Evolutionary conservation across 64 coral and sea anemone genomes (phyloP).

Genomic region (Pocillopora damicornis): DNA sequence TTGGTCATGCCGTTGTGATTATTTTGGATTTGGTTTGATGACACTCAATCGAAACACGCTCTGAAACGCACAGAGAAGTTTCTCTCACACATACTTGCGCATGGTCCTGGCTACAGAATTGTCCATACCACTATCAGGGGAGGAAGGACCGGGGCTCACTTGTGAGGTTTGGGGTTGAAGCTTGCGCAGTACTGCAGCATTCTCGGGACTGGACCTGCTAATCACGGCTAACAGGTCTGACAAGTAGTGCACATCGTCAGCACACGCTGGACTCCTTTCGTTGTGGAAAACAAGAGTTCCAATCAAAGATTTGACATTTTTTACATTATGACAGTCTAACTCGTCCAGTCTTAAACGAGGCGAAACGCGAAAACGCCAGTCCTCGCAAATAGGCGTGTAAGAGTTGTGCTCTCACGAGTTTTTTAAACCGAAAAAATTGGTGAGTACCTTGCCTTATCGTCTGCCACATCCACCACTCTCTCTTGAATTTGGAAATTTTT

Average conservation of each 20-base stretch:
- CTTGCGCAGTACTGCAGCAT: slow-evolving; percentile 56
- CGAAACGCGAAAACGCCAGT: too few species aligned
- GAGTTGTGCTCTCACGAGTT: too few species aligned
- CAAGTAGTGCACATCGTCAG: slow-evolving; percentile 48
- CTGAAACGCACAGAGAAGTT: too few species aligned
- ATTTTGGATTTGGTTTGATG: too few species aligned
- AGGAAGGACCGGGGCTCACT: slow-evolving; percentile 19
- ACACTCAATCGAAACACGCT: too few species aligned
- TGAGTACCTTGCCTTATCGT: too few species aligned
- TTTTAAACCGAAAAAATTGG: too few species aligned
- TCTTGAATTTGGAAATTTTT: too few species aligned
- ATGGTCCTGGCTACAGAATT: slow-evolving; percentile 46
- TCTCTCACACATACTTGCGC: slow-evolving; percentile 16
- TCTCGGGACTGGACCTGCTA: slow-evolving; percentile 37
- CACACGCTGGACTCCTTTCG: slow-evolving; percentile 4
- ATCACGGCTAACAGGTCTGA: slow-evolving; percentile 62
- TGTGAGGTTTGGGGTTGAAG: slow-evolving; percentile 2
- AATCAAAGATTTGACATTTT: background rate
- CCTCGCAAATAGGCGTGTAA: too few species aligned
- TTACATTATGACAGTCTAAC: background rate
- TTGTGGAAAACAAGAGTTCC: background rate
- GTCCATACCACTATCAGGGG: slow-evolving; percentile 36
- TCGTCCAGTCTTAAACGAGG: too few species aligned
- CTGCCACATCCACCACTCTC: too few species aligned
- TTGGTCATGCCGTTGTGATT: too few species aligned